Conservation (phyloP, 2,113 vertebrate species). For the Mormoops blainvillei region DNA sequence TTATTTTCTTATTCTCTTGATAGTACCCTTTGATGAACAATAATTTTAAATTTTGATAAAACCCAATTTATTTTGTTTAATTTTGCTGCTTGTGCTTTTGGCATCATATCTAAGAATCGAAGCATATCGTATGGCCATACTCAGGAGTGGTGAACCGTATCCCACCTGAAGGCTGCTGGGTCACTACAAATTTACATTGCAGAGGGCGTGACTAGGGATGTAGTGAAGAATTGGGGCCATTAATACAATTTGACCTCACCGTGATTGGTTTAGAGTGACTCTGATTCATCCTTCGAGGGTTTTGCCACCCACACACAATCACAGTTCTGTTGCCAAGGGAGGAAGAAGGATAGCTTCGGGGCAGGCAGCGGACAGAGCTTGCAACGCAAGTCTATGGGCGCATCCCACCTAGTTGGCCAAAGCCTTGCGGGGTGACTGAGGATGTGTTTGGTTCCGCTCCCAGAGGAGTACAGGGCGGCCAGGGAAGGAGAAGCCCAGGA, state of each 20-base stretch:
- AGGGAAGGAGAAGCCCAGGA: background rate
- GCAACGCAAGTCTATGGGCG: accelerated
- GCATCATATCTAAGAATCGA: background rate
- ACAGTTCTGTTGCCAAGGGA: background rate
- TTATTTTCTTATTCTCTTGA: background rate
- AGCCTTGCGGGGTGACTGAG: background rate
- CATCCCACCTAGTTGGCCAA: background rate
- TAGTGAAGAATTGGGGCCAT: background rate
- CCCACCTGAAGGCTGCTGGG: background rate
- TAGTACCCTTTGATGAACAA: background rate
- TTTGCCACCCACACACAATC: background rate
- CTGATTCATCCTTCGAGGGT: background rate
- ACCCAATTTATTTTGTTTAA: background rate
- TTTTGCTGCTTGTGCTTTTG: background rate
- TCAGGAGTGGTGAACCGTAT: background rate
- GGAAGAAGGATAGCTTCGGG: background rate
- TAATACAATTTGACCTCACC: background rate
- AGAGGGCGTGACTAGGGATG: background rate
- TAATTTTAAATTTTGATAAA: background rate
- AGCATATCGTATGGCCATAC: background rate
- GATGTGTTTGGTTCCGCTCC: too few relatives aligned
- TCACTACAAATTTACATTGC: background rate
- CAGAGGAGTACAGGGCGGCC: background rate
- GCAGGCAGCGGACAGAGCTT: background rate
- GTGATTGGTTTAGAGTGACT: background rate